phyloP scores from a whole-genome alignment of 2,797 vertebrate species.

The Gobio occitaniae region DNA sequence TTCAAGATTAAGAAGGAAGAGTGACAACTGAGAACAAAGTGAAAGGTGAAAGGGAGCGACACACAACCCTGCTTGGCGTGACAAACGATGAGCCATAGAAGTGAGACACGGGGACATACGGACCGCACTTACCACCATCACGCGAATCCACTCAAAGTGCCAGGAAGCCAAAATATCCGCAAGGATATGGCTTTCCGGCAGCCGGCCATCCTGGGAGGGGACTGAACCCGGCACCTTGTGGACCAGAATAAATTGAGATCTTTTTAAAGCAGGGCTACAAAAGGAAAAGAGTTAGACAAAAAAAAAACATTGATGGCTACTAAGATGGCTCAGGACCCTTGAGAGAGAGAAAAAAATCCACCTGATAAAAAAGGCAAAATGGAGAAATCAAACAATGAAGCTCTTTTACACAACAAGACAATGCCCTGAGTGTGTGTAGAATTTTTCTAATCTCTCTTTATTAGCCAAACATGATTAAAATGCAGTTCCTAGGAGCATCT shows the following conservation, averaged over 20 bases:
- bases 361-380: conserved; percentile 51
- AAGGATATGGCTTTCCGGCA: conserved; percentile 82
- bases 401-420: conserved; percentile 75
- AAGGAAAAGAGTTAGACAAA: conserved; percentile 60
- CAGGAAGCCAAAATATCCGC: conserved; percentile 87
- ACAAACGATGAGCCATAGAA: conserved; percentile 72
- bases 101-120: conserved; percentile 54
- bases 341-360: conserved; percentile 48
- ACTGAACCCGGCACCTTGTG: conserved; percentile 82
- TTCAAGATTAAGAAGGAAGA: conserved; percentile 29
- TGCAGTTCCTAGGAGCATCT: conserved; percentile 76
- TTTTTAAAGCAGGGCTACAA: conserved; percentile 61
- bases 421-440: conserved; percentile 64
- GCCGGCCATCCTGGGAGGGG: conserved; percentile 76
- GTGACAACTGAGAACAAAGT: conserved; percentile 48
- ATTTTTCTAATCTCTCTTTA: conserved; percentile 73
- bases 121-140: conserved; percentile 83
- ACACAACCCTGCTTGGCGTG: conserved; percentile 50
- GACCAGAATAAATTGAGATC: conserved; percentile 72
- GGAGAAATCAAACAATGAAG: conserved; percentile 68
- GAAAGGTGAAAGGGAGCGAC: conserved; percentile 38
- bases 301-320: conserved; percentile 37
- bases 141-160: conserved; percentile 85
- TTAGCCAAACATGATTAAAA: conserved; percentile 84
- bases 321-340: neutral